Base-by-base conservation (phyloP, 2,113 vertebrate genomes). In the Pygoscelis adeliae region DNA sequence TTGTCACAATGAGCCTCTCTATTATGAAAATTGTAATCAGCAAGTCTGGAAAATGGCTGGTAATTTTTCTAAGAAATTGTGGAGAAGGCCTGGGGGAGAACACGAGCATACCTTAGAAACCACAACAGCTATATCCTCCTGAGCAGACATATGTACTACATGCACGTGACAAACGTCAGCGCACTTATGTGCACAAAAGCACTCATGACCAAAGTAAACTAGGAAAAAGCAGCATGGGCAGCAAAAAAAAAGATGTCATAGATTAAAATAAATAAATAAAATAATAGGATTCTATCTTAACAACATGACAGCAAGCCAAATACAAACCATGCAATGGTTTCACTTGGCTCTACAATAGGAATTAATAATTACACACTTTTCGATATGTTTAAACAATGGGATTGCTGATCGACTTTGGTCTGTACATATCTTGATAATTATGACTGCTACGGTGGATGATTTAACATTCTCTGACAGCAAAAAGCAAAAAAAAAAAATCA, bases 371-470 rank as follows among this genome's bases (percentile, higher is more conserved):
- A 97, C 40, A 77, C 10, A 25, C 89, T 94, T 96, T 96, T 79
- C 8, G 96, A 91, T 95, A 96, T 96, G 91, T 96, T 91, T 94
- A 91, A 74, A 89, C 81, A 96, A 95, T 83, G 96, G 97, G 97
- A 94, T 73, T 95, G 95, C 72, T 95, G 96, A 94, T 91, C 34
- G 87, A 98, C 98, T 98, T 98, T 98, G 98, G 98, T 98, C 98
- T 98, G 96, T 98, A 97, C 97, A 96, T 95, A 94, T 96, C 97
- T 98, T 95, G 97, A 93, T 97, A 98, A 97, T 96, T 73, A 88
- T 84, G 96, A 98, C 77, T 97, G 97, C 97, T 96, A 93, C n/a
- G 25, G 62, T 94, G 95, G 96, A 90, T 95, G 93, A 95, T 95
- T 93, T 91, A 93, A 97, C 96, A 95, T 96, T 98, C 97, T 98